Base-by-base conservation (phyloP, 2,797 vertebrate species). In the Bradypus variegatus region DNA sequence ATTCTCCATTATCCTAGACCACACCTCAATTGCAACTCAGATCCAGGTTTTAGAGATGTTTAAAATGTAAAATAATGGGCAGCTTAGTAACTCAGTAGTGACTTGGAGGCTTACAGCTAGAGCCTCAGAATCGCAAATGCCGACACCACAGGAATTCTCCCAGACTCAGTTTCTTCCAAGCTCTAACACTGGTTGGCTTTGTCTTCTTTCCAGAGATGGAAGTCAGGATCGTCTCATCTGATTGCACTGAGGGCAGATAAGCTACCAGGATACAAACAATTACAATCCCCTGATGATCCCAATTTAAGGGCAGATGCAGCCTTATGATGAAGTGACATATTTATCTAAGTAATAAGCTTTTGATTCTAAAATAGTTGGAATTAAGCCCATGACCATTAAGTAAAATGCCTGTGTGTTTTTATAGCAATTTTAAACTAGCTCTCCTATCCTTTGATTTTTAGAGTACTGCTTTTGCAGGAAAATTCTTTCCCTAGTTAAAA, bases 361-460 rank as follows among this genome's bases (percentile, higher is more conserved):
- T 77, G 31, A 75, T 76, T 94, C 55, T 81, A 29, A 92, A 94
- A 65, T 90, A 64, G 29, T 75, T 91, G 72, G 72, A 92, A 45
- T 45, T 91, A 86, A 48, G 58, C 72, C 93, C 55, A 31, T 76
- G 50, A 69, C 45, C 83, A 81, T 90, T 93, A 89, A 88, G 58
- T 88, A 75, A 94, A 92, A 91, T 38, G 58, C 65, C 27, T 69
- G 14, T 82, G 21, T 94, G 29, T 92, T 93, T 89, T 88, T 93
- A 77, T 91, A 89, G 72, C 69, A 86, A 8, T 84, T 85, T 94
- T 83, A 91, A 95, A 86, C 25, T 89, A 91, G 90, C 58, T 89
- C 21, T 89, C 55, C 65, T 91, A 29, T 87, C 8, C 50, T 81
- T 93, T 86, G 27, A 67, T 89, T 93, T 94, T 76, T 82, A 70